Base-by-base conservation (phyloP, 2,888 invertebrate species). In the Drosophila maculinotata region DNA sequence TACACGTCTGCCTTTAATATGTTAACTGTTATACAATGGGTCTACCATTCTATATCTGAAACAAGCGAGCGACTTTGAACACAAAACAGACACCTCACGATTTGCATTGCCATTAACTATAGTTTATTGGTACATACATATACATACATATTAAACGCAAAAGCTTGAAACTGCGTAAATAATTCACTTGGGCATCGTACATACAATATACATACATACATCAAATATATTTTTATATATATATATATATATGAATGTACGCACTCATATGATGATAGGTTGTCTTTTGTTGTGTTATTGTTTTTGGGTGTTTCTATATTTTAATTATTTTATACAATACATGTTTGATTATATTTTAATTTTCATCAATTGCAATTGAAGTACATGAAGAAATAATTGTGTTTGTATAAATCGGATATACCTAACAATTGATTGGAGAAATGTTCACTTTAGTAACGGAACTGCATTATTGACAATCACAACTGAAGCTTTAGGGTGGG, bases 121-220 rank as follows among this genome's bases (percentile, higher is more conserved):
- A 53, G 28, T 65, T 71, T 71, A 69, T 66, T 69, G 60, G 52
- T 69, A 70, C 60, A 69, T 53, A 70, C 41, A 65, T 39, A 56
- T 64, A 54, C 33, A 56, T 58, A 51, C 33, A 62, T 45, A 60
- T 54, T 26, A 48, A 33, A 58, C 48, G 28, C 39, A 63, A 31
- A 56, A 48, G 45, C 42, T 48, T 39, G 10, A 44, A 68, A 54
- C 33, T 57, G 41, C 45, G 25, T 30, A 52, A 35, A 42, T 26
- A 63, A 38, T 66, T 49, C 58, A 54, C 25, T 44, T 44, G 52
- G 47, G 25, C 42, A n/a, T 53, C 28, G 41, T 23, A 23, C 31
- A 60, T 59, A 35, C 20, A 39, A 17, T 33, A 10, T 36, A 20
- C 17, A 31, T 25, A 45, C n/a, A n/a, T 25, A 31, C 31, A 42